Conservation (phyloP, 1,140 invertebrate genomes). For the Lithobius niger region DNA sequence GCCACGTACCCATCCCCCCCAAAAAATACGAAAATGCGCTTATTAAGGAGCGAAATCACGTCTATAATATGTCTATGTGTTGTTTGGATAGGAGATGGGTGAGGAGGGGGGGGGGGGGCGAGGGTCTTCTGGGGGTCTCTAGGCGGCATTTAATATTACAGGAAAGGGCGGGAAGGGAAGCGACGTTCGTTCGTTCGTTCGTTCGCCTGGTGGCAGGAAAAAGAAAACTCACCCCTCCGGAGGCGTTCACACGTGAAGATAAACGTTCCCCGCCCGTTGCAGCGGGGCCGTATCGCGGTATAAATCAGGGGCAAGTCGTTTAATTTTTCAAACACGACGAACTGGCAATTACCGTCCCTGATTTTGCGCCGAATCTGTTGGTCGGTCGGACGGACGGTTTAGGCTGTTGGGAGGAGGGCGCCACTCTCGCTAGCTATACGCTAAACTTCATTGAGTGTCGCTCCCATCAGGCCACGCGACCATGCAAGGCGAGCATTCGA, state of each 20-base stretch:
- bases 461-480: too few relatives aligned
- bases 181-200: neutral
- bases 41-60: too few relatives aligned
- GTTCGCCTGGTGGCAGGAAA: neutral
- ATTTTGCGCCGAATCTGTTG: too few relatives aligned
- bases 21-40: too few relatives aligned
- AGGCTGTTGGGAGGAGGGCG: too few relatives aligned
- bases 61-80: neutral
- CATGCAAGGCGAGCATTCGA: too few relatives aligned
- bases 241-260: slow-evolving; percentile 5
- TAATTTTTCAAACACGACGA: slow-evolving; percentile 3
- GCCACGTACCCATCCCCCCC: too few relatives aligned
- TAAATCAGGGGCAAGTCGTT: neutral
- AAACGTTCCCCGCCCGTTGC: too few relatives aligned
- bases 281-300: neutral
- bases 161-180: neutral
- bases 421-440: too few relatives aligned
- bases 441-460: too few relatives aligned
- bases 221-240: neutral
- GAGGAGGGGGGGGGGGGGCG: neutral
- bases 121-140: neutral
- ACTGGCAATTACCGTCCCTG: neutral
- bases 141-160: too few relatives aligned
- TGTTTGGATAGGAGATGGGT: neutral
- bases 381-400: too few relatives aligned